Conservation (phyloP, 2,888 invertebrate genomes). For the Loripinus fragilis region DNA sequence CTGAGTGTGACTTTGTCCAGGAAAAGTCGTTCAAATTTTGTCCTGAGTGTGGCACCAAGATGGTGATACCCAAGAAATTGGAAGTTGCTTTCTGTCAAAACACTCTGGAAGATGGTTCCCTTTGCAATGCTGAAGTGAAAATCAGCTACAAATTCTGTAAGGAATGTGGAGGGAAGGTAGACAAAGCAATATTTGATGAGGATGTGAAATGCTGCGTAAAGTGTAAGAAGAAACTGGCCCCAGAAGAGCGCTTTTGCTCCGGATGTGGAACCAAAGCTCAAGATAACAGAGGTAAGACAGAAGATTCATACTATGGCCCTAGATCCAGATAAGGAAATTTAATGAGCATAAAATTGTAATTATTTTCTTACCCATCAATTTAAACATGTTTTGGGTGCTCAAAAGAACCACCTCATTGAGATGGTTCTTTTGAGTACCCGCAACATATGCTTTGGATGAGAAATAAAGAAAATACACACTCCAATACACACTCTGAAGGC, state of each 20-base stretch:
- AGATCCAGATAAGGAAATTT: no score
- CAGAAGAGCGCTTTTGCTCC: conserved; percentile 21
- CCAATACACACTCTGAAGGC: no score
- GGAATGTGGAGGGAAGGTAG: conserved; percentile 38
- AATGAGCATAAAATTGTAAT: no score
- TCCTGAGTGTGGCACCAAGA: conserved; percentile 39
- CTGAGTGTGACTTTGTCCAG: conserved; percentile 25
- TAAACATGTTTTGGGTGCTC: no score
- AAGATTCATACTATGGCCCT: no score
- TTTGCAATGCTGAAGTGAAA: conserved; percentile 35
- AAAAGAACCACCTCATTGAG: no score
- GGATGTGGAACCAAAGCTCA: conserved; percentile 29
- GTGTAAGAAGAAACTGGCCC: conserved; percentile 9
- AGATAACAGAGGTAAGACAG: no score
- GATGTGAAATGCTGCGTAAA: neutral
- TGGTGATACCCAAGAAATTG: conserved; percentile 1
- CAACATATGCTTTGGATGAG: no score
- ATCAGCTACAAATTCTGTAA: conserved; percentile 31
- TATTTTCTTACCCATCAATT: no score
- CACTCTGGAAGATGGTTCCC: conserved; percentile 24
- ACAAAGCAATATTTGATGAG: conserved; percentile 19
- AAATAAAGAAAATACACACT: no score
- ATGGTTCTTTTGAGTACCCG: no score
- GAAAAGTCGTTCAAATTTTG: conserved; percentile 29
- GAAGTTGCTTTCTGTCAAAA: conserved; percentile 35